Conservation (phyloP, 2,888 invertebrate species). For the Ichneumon xanthorius region DNA sequence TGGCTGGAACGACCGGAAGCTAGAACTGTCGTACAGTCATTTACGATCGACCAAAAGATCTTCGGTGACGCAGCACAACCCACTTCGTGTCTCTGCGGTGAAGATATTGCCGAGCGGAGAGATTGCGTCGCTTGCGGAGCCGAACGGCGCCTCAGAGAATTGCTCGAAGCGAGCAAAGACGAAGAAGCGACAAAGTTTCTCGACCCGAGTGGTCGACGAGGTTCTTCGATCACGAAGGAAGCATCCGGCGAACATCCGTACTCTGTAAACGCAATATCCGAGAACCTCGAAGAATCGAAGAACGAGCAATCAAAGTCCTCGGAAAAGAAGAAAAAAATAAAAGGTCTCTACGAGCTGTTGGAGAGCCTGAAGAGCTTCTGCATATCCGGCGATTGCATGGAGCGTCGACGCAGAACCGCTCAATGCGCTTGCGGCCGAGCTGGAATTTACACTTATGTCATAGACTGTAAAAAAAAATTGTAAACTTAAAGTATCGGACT, state of each 20-base stretch:
- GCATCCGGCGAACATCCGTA: neutral
- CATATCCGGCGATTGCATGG: slow-evolving; percentile 33
- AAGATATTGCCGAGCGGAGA: slow-evolving; percentile 1
- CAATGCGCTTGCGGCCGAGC: slow-evolving; percentile 6
- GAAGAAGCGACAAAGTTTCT: neutral
- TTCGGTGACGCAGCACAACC: neutral
- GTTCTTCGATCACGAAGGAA: neutral
- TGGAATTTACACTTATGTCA: slow-evolving; percentile 49
- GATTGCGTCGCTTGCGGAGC: slow-evolving; percentile 28
- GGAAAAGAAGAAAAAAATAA: slow-evolving; percentile 8
- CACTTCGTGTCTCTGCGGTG: slow-evolving; percentile 37
- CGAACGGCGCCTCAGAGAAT: slow-evolving; percentile 43
- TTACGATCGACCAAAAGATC: slow-evolving; percentile 1
- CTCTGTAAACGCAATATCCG: neutral
- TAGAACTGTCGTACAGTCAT: neutral
- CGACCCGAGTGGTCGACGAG: slow-evolving; percentile 10
- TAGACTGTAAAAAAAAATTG: neutral
- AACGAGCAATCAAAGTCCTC: neutral
- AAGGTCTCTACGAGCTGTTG: slow-evolving; percentile 6
- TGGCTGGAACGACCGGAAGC: slow-evolving; percentile 5
- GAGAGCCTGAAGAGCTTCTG: slow-evolving; percentile 44
- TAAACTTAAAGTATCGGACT: too few relatives aligned
- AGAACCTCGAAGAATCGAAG: neutral
- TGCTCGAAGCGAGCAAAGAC: slow-evolving; percentile 46
- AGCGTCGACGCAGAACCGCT: slow-evolving; percentile 16